These are phyloP conservation scores for Gastrophryne carolinensis DNA, from an alignment of 2,797 vertebrate species.

Conservation along the genomic window DNA sequence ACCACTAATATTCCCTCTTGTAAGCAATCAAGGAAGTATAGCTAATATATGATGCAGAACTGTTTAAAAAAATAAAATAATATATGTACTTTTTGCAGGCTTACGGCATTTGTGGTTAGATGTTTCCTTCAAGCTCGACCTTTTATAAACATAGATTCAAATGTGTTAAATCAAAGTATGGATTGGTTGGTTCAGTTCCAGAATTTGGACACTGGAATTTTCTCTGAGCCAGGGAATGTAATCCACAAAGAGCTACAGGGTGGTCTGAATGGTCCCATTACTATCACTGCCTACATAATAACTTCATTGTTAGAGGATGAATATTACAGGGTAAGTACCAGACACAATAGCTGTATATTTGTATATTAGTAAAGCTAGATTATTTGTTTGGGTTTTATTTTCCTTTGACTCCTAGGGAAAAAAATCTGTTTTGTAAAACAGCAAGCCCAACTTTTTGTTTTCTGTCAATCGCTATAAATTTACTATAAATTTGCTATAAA, in stretches of 20 bases:
- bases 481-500: too few species aligned
- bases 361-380: too few species aligned
- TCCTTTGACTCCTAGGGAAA: too few species aligned
- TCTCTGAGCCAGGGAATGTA: conserved; percentile 63
- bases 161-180: conserved; percentile 55
- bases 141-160: conserved; percentile 59
- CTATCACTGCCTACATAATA: conserved; percentile 69
- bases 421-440: too few species aligned
- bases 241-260: conserved; percentile 68
- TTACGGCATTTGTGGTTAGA: conserved; percentile 70
- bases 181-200: conserved; percentile 65
- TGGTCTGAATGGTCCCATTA: conserved; percentile 54
- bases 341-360: too few species aligned
- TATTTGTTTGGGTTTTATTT: too few species aligned
- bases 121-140: conserved; percentile 66
- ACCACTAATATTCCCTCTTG: too few species aligned
- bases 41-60: too few species aligned
- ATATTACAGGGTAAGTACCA: conserved; percentile 18
- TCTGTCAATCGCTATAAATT: too few species aligned
- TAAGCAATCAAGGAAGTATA: too few species aligned
- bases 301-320: conserved; percentile 63
- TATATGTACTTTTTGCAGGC: conserved; percentile 55
- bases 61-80: too few species aligned
- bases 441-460: too few species aligned
- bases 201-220: conserved; percentile 59